Conservation (phyloP, 2,113 vertebrate species). For the Hippocampus zosterae region DNA sequence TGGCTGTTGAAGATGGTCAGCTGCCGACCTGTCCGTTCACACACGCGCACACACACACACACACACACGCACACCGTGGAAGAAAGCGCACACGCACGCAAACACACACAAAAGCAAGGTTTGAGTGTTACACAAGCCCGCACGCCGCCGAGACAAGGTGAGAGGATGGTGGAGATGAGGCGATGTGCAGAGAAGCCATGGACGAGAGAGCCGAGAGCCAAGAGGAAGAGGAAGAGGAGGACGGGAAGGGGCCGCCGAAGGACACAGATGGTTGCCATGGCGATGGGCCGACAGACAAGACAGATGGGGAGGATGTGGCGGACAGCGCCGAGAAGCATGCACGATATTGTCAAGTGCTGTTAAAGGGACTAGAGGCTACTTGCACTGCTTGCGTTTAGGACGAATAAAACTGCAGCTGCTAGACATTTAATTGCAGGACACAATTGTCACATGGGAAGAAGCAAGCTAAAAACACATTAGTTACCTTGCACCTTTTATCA, state of each 20-base stretch:
- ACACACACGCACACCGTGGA: conserved; percentile 20
- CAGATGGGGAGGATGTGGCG: conserved; percentile 50
- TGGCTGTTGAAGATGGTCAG: conserved; percentile 99
- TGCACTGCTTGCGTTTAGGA: conserved; percentile 85
- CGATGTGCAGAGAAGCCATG: conserved; percentile 60
- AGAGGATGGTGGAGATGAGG: conserved; percentile 63
- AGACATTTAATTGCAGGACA: conserved; percentile 60
- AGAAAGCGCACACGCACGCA: conserved; percentile 32
- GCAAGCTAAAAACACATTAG: conserved; percentile 51
- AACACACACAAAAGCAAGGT: conserved; percentile 53
- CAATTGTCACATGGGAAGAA: conserved; percentile 80
- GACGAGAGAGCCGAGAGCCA: conserved; percentile 38
- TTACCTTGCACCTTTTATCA: conserved; percentile 81
- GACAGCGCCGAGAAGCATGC: conserved; percentile 68
- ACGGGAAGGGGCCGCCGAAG: conserved; percentile 36
- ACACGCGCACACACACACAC: conserved; percentile 11
- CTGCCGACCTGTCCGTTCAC: conserved; percentile 84
- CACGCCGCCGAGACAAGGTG: conserved; percentile 52
- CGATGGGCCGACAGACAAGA: conserved; percentile 75
- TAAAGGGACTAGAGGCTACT: conserved; percentile 99
- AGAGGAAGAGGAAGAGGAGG: conserved; percentile 11
- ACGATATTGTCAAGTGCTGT: conserved; percentile 87
- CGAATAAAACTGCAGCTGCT: conserved; percentile 48
- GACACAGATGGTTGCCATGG: conserved; percentile 28
- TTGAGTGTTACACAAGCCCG: conserved; percentile 62